phyloP scores from a whole-genome alignment of 92 coral and sea anemone genomes.

The Montipora capitata region DNA sequence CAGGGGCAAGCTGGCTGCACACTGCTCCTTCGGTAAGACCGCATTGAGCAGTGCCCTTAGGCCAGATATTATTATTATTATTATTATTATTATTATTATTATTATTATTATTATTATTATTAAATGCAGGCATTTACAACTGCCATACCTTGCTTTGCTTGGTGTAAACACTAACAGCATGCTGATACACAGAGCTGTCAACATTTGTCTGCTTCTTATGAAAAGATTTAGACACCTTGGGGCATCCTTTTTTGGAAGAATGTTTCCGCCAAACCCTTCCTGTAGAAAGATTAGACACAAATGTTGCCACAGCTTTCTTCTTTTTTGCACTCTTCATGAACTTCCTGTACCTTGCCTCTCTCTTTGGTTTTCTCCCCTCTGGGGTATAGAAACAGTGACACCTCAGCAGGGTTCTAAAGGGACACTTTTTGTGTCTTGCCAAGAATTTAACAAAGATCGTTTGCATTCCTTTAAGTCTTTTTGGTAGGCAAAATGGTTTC shows the following conservation, averaged over 20 bases:
- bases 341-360: not conserved
- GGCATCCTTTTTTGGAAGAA: not conserved
- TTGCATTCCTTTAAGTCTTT: slow-evolving; percentile 52
- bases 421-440: slow-evolving; percentile 74
- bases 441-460: slow-evolving; percentile 58
- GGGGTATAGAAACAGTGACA: slow-evolving; percentile 64
- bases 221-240: not conserved
- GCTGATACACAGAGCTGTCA: slow-evolving; percentile 13
- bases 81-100: too few relatives aligned
- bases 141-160: slow-evolving; percentile 20
- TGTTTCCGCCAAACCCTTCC: not conserved
- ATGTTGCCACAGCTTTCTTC: not conserved
- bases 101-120: too few relatives aligned
- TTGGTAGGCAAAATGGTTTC: slow-evolving; percentile 64
- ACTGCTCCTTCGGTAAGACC: too few relatives aligned
- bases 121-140: too few relatives aligned
- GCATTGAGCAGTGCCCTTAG: too few relatives aligned
- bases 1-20: too few relatives aligned
- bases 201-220: not conserved
- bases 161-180: slow-evolving; percentile 34
- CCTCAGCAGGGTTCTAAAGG: slow-evolving; percentile 59
- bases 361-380: not conserved
- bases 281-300: not conserved
- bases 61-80: too few relatives aligned
- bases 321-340: slow-evolving; percentile 7